Conservation (phyloP, 2,113 vertebrate species). For the Plectropomus leopardus region DNA sequence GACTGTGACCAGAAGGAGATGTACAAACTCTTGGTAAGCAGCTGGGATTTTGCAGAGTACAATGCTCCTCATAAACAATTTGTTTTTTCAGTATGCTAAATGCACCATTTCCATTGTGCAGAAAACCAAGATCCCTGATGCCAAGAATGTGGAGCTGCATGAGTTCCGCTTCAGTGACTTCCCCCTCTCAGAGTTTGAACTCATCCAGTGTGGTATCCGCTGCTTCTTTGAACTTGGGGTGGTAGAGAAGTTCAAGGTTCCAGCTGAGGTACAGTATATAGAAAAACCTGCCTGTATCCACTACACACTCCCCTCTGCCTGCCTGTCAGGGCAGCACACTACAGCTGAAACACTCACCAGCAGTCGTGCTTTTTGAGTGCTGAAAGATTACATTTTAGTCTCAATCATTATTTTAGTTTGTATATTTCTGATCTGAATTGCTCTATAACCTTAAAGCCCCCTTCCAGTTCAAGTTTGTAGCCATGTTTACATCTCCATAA, state of each 20-base stretch:
- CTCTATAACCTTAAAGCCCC: neutral
- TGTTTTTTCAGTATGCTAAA: neutral
- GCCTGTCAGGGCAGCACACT: neutral
- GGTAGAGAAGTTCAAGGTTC: constrained; percentile 97
- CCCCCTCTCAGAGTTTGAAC: constrained; percentile 87
- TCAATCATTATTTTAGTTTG: neutral
- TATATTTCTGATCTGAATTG: neutral
- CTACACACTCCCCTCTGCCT: neutral
- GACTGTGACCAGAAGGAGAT: constrained; percentile 92
- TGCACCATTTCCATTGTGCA: constrained; percentile 64
- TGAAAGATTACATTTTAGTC: neutral
- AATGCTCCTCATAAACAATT: neutral
- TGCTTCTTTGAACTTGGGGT: constrained; percentile 94
- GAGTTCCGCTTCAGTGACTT: constrained; percentile 94
- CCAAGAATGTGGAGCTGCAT: constrained; percentile 83
- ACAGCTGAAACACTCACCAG: neutral
- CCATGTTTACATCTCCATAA: too few relatives aligned
- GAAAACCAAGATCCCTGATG: constrained; percentile 90
- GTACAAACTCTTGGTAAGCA: constrained; percentile 90
- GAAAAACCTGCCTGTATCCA: neutral
- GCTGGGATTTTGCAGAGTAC: neutral
- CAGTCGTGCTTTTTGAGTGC: too few relatives aligned
- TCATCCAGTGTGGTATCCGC: constrained; percentile 92
- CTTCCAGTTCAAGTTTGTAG: too few relatives aligned
- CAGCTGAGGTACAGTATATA: constrained; percentile 86